Percentiles rank a stretch among this genome's conserved stretches.
Conservation (phyloP, 1,140 invertebrate genomes). For the Drosophila takahashii region DNA sequence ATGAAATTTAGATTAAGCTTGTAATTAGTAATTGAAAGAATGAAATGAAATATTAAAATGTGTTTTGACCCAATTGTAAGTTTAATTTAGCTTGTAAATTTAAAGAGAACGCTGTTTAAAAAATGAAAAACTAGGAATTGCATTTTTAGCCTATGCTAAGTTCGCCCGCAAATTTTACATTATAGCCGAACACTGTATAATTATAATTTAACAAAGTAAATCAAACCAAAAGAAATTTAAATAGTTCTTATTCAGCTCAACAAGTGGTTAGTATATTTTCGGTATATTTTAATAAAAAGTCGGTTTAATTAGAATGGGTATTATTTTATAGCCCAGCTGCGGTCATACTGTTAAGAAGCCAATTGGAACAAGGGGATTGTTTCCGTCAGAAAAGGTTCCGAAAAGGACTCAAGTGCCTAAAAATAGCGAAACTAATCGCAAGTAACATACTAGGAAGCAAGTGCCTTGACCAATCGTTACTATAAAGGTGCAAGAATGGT, state of each 20-base stretch:
- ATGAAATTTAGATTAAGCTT: too few species aligned
- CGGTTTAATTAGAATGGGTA: not conserved
- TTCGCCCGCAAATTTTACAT: too few species aligned
- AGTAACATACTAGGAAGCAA: not conserved
- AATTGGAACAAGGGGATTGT: conserved; percentile 26
- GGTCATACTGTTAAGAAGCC: conserved; percentile 24
- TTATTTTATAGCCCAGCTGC: not conserved
- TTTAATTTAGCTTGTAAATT: too few species aligned
- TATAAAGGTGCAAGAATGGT: conserved; percentile 17
- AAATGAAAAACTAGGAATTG: too few species aligned
- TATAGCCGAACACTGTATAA: too few species aligned
- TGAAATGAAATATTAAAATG: too few species aligned
- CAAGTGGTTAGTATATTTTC: conserved; percentile 16
- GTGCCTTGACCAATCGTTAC: conserved; percentile 11
- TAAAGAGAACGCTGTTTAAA: too few species aligned
- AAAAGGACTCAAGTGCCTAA: conserved; percentile 1
- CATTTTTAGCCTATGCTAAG: too few species aligned
- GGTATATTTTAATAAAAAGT: not conserved
- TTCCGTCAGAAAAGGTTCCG: conserved; percentile 8
- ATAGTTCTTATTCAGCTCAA: not conserved
- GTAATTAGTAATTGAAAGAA: too few species aligned
- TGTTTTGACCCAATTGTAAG: too few species aligned
- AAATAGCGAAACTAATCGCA: conserved; percentile 1
- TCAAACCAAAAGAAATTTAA: not conserved
- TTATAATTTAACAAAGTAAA: too few species aligned